Evolutionary conservation across 2,888 invertebrate species (phyloP), one percentile per base, ranked within the genome.

Genomic region (Alitta virens): DNA sequence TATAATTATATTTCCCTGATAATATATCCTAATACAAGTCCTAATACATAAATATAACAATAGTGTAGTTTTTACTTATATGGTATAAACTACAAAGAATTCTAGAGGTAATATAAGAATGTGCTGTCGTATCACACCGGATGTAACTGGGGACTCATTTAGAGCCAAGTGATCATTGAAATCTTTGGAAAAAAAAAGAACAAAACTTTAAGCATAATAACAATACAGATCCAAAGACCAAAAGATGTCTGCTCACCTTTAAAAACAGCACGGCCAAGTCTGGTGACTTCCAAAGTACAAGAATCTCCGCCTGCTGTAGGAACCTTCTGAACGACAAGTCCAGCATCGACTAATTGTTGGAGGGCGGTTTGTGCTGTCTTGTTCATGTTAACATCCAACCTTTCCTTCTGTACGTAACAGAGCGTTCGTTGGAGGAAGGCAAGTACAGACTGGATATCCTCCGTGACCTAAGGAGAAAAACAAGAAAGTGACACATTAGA

Each of bases 221-320:
- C 46, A 46, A 46, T 9, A 18, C 5, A 46, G 5, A 5, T 46
- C 46, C 46, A 46, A 7, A 5, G n/a, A 9, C 21, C 46, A 46
- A n/a, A 16, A 12, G 7, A 21, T 46, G 7, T 33, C 33, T 33
- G 33, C 33, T 46, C 63, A 80, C 91, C 92, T 86, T 90, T 91
- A 72, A 92, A 91, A 26, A 92, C 90, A 1, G 94, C 93, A 68
- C 83, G 85, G 14, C 94, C 94, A 27, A 94, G 75, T 9, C 70
- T 66, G n/a, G 80, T 81, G 18, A 79, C 78, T 56, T 78, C 74
- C 38, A 82, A 71, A 2, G 24, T n/a, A 24, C 60, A 14, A 61
- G 54, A 33, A 42, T 53, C 24, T 52, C 23, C 25, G 12, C 3
- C 21, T 5, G n/a, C 52, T 9, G 25, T 18, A 7, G 23, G 24